phyloP scores from a whole-genome alignment of 2,888 invertebrate species.

The Drosophila helvetica region DNA sequence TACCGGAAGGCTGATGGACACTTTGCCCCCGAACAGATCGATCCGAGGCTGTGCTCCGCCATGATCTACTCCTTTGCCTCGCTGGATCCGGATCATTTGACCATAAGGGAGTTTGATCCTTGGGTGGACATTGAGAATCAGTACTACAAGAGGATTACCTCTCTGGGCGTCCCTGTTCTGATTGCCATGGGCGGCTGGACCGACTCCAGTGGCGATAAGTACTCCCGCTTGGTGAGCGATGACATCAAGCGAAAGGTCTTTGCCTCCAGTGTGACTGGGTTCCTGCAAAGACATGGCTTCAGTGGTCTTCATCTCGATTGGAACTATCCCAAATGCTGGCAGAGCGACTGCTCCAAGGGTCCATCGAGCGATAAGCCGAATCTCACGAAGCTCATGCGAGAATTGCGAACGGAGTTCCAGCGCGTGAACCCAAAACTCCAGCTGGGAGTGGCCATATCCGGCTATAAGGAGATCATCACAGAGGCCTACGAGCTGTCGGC shows the following conservation, averaged over 20 bases:
- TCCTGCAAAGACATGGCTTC: conserved; percentile 90
- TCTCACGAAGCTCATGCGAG: conserved; percentile 90
- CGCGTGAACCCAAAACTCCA: conserved; percentile 85
- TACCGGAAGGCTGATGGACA: conserved; percentile 92
- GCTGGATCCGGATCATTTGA: conserved; percentile 90
- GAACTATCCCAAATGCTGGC: conserved; percentile 98
- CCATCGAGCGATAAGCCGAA: conserved; percentile 91
- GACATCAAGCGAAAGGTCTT: conserved; percentile 88
- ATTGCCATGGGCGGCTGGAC: conserved; percentile 98
- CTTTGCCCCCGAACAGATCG: conserved; percentile 93
- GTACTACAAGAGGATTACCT: conserved; percentile 91
- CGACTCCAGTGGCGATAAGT: conserved; percentile 94
- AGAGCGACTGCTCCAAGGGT: conserved; percentile 93
- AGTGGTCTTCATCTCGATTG: conserved; percentile 95
- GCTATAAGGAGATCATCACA: conserved; percentile 95
- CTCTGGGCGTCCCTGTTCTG: conserved; percentile 87
- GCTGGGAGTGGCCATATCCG: conserved; percentile 93
- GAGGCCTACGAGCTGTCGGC: conserved; percentile 91
- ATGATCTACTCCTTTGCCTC: conserved; percentile 95
- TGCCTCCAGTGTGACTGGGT: conserved; percentile 88
- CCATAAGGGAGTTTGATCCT: conserved; percentile 92
- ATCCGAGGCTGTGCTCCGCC: conserved; percentile 93
- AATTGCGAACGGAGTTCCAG: conserved; percentile 83
- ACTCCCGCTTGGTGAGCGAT: conserved; percentile 90
- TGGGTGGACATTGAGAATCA: conserved; percentile 95